Conservation (phyloP, 2,113 vertebrate genomes). For the Spermophilus dauricus region DNA sequence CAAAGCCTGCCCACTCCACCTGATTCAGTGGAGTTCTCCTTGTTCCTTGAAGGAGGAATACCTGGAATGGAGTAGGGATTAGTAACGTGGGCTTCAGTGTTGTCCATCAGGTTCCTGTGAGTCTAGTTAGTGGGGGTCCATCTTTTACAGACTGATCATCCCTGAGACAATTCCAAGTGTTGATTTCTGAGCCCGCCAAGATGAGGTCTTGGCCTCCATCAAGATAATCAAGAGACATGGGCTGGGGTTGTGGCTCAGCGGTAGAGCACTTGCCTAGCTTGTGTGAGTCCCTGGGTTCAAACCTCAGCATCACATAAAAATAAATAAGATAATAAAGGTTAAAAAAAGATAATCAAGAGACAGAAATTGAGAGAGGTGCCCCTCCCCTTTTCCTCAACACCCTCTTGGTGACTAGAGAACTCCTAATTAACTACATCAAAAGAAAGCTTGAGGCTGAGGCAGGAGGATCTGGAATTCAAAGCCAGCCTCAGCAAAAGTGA, state of each 20-base stretch:
- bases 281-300: no score
- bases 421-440: constrained; percentile 20
- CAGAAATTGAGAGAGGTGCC: neutral
- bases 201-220: neutral
- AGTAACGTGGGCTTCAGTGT: neutral
- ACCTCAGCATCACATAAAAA: no score
- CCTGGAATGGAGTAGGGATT: neutral
- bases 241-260: no score
- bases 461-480: no score
- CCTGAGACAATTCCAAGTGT: neutral
- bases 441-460: neutral
- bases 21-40: neutral
- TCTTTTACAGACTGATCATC: neutral
- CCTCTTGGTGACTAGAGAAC: neutral
- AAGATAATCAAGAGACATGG: neutral
- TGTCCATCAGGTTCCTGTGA: constrained; percentile 8
- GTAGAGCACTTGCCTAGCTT: no score
- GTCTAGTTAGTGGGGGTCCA: neutral
- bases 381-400: neutral
- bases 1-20: neutral
- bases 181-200: neutral
- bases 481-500: no score
- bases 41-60: neutral
- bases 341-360: neutral
- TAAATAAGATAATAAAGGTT: no score